These are phyloP conservation scores for Catocala nupta DNA, from an alignment of 2,888 invertebrate species.

Conservation along the genomic window DNA sequence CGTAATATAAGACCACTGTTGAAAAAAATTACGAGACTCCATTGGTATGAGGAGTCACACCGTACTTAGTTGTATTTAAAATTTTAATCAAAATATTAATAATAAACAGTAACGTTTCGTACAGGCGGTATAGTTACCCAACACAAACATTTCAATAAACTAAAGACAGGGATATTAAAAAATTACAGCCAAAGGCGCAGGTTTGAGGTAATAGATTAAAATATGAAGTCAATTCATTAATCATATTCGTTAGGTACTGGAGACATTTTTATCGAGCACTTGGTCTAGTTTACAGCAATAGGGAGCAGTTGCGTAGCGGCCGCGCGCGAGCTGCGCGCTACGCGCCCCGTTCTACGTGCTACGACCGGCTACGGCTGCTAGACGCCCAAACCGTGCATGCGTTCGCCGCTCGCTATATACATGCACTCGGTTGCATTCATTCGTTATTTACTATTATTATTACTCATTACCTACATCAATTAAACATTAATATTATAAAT, in stretches of 20 bases:
- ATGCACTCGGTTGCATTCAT: slow-evolving; percentile 82
- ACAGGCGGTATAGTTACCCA: slow-evolving; percentile 75
- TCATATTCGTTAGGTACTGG: slow-evolving; percentile 85
- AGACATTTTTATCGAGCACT: slow-evolving; percentile 78
- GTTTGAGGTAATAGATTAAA: slow-evolving; percentile 86
- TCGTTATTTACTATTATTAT: slow-evolving; percentile 85
- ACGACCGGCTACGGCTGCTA: slow-evolving; percentile 52
- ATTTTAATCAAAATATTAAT: slow-evolving; percentile 80
- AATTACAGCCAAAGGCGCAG: slow-evolving; percentile 84
- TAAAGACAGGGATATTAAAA: slow-evolving; percentile 84
- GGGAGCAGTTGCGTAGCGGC: slow-evolving; percentile 53
- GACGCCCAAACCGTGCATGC: slow-evolving; percentile 58
- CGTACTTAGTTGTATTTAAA: slow-evolving; percentile 84
- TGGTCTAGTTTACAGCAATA: slow-evolving; percentile 73
- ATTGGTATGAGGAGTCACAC: slow-evolving; percentile 75
- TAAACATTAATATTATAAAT: slow-evolving; percentile 87
- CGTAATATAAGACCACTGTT: slow-evolving; percentile 85
- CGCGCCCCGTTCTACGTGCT: slow-evolving; percentile 37
- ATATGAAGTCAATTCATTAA: slow-evolving; percentile 87
- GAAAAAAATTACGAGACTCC: slow-evolving; percentile 74
- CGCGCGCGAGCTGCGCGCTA: slow-evolving; percentile 50
- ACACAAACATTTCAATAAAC: slow-evolving; percentile 82
- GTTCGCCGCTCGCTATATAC: slow-evolving; percentile 73
- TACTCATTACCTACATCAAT: slow-evolving; percentile 87
- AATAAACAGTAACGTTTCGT: slow-evolving; percentile 74